Evolutionary conservation across 2,888 invertebrate species (phyloP).

Genomic region (Parelbella ahira): DNA sequence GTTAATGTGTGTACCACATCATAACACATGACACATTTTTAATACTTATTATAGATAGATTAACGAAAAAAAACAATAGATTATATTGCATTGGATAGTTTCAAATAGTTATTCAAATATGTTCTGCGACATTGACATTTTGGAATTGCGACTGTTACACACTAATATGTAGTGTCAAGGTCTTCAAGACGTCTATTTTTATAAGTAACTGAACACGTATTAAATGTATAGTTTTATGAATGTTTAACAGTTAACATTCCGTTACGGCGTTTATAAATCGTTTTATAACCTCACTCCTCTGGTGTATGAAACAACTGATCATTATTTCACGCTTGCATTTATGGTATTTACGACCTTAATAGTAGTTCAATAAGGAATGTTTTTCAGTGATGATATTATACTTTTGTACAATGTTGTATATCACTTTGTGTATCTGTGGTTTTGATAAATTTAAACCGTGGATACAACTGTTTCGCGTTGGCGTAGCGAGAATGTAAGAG

Average conservation of each 20-base stretch:
- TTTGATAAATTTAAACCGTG: too few relatives aligned
- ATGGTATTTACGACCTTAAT: not conserved
- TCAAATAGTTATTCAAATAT: too few relatives aligned
- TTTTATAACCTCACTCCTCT: constrained; percentile 43
- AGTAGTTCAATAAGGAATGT: constrained; percentile 6
- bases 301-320: constrained; percentile 11
- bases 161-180: too few relatives aligned
- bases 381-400: constrained; percentile 8
- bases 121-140: too few relatives aligned
- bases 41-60: too few relatives aligned
- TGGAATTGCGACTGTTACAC: too few relatives aligned
- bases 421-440: constrained; percentile 7
- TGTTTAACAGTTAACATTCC: constrained; percentile 31
- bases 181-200: not conserved
- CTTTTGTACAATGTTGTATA: constrained; percentile 11
- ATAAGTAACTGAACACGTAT: too few relatives aligned
- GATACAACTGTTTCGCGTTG: too few relatives aligned
- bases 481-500: constrained; percentile 7
- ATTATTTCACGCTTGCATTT: not conserved
- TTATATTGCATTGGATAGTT: too few relatives aligned
- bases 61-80: too few relatives aligned
- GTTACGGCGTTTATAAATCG: constrained; percentile 52
- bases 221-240: constrained; percentile 17
- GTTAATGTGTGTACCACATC: too few relatives aligned
- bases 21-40: too few relatives aligned